Conservation (phyloP, 2,113 vertebrate genomes). For the Mormoops blainvillei region DNA sequence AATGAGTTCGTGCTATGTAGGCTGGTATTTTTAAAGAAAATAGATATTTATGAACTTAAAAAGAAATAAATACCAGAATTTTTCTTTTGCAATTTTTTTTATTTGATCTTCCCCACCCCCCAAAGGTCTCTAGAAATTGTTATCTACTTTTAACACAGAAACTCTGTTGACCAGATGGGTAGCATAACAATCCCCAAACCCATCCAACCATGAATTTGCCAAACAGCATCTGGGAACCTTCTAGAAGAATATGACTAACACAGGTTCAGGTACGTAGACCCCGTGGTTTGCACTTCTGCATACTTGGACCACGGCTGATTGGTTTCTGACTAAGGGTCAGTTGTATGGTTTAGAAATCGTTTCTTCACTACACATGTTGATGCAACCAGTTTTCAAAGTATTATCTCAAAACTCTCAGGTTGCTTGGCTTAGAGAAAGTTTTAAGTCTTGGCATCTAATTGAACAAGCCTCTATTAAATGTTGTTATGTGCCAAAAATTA, state of each 20-base stretch:
- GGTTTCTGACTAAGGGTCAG: neutral
- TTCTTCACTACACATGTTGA: neutral
- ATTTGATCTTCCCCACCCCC: too few relatives aligned
- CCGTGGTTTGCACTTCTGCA: neutral
- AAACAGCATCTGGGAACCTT: neutral
- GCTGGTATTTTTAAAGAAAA: slow-evolving; percentile 21
- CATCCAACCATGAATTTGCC: slow-evolving; percentile 33
- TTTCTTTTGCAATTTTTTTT: too few relatives aligned
- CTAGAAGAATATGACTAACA: slow-evolving; percentile 26
- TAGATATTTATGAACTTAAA: slow-evolving; percentile 2
- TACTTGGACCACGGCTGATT: neutral
- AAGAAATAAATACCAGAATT: neutral
- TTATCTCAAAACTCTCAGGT: neutral
- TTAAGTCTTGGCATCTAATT: neutral
- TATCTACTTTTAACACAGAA: neutral
- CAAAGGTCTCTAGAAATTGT: neutral
- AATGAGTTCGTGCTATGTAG: neutral
- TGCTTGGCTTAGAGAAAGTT: neutral
- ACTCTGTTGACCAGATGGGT: neutral
- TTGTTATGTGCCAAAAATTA: neutral
- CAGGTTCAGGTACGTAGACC: neutral
- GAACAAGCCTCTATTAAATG: neutral
- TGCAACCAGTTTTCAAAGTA: neutral
- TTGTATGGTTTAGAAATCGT: slow-evolving; percentile 1
- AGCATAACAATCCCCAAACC: neutral